Evolutionary conservation across 2,888 invertebrate species (phyloP).

Genomic region (Rotaria sp.): DNA sequence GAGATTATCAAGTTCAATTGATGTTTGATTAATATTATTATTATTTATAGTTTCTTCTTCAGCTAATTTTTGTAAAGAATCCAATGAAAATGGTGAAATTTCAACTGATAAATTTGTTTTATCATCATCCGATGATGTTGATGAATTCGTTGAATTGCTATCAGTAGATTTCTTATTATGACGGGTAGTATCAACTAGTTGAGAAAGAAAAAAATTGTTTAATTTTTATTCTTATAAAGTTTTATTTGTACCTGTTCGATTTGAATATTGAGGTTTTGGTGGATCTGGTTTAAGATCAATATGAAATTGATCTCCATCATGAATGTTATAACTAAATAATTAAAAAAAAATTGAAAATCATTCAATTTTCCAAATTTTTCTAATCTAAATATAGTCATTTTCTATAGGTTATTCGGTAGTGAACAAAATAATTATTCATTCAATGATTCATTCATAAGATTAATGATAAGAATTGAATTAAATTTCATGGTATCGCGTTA

Average conservation of each 20-base stretch:
- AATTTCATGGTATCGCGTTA: not conserved
- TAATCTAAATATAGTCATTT: no score
- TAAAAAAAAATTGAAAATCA: no score
- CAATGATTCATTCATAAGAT: not conserved
- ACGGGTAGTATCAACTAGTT: not conserved
- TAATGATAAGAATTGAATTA: not conserved
- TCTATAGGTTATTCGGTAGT: no score
- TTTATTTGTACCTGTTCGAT: not conserved
- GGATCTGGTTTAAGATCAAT: constrained; percentile 43
- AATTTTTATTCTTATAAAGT: not conserved
- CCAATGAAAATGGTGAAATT: not conserved
- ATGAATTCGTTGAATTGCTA: not conserved
- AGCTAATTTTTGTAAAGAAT: constrained; percentile 12
- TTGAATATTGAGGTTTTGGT: not conserved
- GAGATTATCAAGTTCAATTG: not conserved
- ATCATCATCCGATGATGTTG: constrained; percentile 14
- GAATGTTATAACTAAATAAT: constrained; percentile 43
- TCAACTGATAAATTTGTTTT: not conserved
- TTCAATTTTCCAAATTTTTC: no score
- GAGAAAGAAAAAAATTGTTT: not conserved
- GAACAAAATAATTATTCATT: no score
- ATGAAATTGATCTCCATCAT: constrained; percentile 49
- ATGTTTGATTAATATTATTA: not conserved
- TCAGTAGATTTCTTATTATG: not conserved
- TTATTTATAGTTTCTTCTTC: not conserved